Evolutionary conservation across 2,888 invertebrate genomes (phyloP).

Genomic region (Ochropleura plecta): DNA sequence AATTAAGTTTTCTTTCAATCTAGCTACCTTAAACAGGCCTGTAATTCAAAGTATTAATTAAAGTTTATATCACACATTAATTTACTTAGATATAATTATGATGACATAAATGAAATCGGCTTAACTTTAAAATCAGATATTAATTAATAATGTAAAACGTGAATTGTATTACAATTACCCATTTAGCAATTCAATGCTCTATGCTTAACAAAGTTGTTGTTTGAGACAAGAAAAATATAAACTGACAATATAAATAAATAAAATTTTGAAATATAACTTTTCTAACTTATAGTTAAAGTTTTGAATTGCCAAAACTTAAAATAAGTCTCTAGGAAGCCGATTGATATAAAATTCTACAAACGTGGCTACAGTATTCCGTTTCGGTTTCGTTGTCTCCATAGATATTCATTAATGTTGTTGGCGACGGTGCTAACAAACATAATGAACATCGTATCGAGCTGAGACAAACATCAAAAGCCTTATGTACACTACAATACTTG

Average conservation of each 20-base stretch:
- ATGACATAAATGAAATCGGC: constrained; percentile 66
- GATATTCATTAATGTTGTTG: constrained; percentile 86
- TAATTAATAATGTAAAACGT: constrained; percentile 71
- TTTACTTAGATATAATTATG: constrained; percentile 78
- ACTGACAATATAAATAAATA: constrained; percentile 86
- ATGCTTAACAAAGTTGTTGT: constrained; percentile 75
- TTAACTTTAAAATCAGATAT: constrained; percentile 68
- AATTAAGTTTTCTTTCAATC: constrained; percentile 72
- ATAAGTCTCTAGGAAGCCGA: constrained; percentile 87
- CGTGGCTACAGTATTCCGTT: constrained; percentile 66
- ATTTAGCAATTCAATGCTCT: constrained; percentile 77
- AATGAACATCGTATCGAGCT: constrained; percentile 84
- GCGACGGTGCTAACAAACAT: constrained; percentile 85
- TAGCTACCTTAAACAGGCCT: constrained; percentile 87
- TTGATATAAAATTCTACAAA: constrained; percentile 75
- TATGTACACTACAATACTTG: constrained; percentile 77
- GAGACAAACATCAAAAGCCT: constrained; percentile 80
- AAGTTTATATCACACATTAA: constrained; percentile 87
- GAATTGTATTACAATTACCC: constrained; percentile 78
- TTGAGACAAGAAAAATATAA: constrained; percentile 82
- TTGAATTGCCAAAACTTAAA: constrained; percentile 90
- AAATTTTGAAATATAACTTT: constrained; percentile 83
- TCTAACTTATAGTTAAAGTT: constrained; percentile 91
- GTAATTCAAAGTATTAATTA: constrained; percentile 80
- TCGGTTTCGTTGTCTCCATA: constrained; percentile 75